These are phyloP conservation scores for Myotis findleyi DNA, from an alignment of 2,797 vertebrate genomes.

Conservation along the genomic window DNA sequence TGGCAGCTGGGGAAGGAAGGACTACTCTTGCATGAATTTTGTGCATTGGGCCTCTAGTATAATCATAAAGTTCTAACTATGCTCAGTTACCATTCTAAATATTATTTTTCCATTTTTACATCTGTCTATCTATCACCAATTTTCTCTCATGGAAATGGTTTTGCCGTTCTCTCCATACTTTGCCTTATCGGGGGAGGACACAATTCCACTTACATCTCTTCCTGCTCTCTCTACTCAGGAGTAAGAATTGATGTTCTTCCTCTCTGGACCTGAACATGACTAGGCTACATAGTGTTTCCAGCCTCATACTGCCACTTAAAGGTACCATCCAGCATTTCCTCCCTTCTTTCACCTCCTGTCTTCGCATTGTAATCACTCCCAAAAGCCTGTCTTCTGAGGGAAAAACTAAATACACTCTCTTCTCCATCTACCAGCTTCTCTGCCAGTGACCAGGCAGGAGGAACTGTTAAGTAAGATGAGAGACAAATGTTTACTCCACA, in stretches of 20 bases:
- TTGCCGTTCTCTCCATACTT: background rate
- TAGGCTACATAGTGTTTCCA: background rate
- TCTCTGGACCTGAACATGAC: background rate
- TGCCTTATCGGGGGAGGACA: background rate
- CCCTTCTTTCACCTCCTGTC: background rate
- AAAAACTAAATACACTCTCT: background rate
- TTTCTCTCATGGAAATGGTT: background rate
- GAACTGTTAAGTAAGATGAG: background rate
- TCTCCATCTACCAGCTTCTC: background rate
- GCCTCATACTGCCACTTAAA: no score
- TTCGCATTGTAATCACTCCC: background rate
- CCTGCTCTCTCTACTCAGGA: background rate
- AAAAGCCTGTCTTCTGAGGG: background rate
- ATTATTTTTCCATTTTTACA: background rate
- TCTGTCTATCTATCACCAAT: background rate
- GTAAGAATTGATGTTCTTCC: background rate
- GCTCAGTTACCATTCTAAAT: background rate
- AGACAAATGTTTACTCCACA: background rate
- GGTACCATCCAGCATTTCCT: background rate
- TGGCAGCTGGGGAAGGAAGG: no score
- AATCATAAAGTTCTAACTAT: background rate
- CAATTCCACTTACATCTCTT: background rate
- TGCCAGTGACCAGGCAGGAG: background rate
- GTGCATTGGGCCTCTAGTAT: no score
- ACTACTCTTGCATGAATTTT: no score